Conservation (phyloP, 2,797 vertebrate genomes). For the Neomorphus geoffroyi region DNA sequence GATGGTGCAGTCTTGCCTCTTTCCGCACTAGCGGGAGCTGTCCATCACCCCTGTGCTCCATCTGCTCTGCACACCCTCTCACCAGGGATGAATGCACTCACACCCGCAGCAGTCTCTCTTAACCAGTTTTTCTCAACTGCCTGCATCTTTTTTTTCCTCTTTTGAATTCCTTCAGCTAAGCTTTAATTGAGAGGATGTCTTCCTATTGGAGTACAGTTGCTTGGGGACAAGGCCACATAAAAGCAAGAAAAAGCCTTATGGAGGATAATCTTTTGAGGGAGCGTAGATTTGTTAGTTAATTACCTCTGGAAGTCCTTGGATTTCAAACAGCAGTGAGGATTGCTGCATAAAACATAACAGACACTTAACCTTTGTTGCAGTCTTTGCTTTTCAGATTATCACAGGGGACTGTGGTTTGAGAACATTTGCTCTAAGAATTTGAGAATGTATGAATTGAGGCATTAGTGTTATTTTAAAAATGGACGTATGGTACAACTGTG, state of each 20-base stretch:
- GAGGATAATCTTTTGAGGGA: conserved; percentile 14
- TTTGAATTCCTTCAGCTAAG: not conserved
- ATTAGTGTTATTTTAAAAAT: not conserved
- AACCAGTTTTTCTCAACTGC: not conserved
- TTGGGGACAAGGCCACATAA: not conserved
- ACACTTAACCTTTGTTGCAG: not conserved
- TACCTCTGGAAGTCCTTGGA: conserved; percentile 1
- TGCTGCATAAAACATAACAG: conserved; percentile 3
- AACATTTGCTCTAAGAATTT: not conserved
- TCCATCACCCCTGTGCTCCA: not conserved
- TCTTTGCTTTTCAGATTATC: conserved; percentile 22
- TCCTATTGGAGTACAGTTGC: not conserved
- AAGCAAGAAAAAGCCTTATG: not conserved
- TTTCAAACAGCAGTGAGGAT: not conserved
- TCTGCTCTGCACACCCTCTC: not conserved
- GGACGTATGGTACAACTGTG: not conserved
- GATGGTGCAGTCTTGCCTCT: not conserved
- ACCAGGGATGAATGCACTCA: not conserved
- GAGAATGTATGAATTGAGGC: not conserved
- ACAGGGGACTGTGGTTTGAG: not conserved
- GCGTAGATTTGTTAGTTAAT: conserved; percentile 38
- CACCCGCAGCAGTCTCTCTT: not conserved
- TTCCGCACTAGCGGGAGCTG: rapidly evolving
- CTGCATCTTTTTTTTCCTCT: not conserved
- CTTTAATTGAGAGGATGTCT: not conserved